A percentile compares a stretch with the other conserved stretches of the same genome.
These are phyloP conservation scores for Styela clava DNA, from an alignment of 23 tunicate species.

Conservation along the genomic window DNA sequence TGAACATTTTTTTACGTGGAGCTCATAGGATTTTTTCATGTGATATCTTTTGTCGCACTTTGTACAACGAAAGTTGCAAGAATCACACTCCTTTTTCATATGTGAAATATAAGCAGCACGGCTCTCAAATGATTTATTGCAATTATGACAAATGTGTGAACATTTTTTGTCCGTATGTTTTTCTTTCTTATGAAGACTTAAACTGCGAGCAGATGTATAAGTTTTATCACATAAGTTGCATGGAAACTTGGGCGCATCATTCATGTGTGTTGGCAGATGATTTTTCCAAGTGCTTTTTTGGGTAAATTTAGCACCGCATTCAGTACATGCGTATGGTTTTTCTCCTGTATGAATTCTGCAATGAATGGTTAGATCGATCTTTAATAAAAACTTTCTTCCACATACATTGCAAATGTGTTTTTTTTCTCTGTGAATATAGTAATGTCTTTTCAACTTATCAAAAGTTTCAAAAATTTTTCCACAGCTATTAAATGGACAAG, in stretches of 20 bases:
- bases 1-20: too few species aligned
- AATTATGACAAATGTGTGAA: too few species aligned
- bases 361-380: slow-evolving; percentile 30
- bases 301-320: slow-evolving; percentile 40
- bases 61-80: too few species aligned
- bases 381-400: slow-evolving; percentile 1
- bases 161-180: too few species aligned
- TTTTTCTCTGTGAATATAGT: neutral
- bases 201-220: slow-evolving; percentile 10
- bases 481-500: slow-evolving; percentile 8
- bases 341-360: slow-evolving; percentile 64
- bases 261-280: slow-evolving; percentile 58
- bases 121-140: too few species aligned
- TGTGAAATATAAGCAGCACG: too few species aligned
- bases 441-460: slow-evolving; percentile 22
- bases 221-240: slow-evolving; percentile 79
- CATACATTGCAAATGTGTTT: slow-evolving; percentile 1
- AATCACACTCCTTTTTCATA: too few species aligned
- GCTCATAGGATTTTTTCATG: too few species aligned
- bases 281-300: slow-evolving; percentile 50
- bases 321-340: slow-evolving; percentile 22
- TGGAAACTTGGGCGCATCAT: slow-evolving; percentile 46
- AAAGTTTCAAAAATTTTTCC: neutral
- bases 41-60: too few species aligned
- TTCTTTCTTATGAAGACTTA: neutral